These are phyloP conservation scores for Agrochola circellaris DNA, from an alignment of 2,888 invertebrate genomes.

Conservation along the genomic window DNA sequence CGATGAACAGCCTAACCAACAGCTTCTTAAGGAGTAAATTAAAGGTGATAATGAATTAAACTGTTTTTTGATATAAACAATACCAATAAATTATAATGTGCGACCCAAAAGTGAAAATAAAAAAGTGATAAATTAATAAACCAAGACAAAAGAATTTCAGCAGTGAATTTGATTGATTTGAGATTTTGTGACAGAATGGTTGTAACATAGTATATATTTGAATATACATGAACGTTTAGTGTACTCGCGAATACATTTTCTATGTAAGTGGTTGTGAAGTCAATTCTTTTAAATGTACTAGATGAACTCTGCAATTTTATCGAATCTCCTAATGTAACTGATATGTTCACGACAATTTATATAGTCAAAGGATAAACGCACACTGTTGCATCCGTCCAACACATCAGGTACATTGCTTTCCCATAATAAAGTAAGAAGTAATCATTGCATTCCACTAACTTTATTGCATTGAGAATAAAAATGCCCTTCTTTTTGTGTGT, in stretches of 20 bases:
- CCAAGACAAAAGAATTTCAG: constrained; percentile 6
- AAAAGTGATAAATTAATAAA: constrained; percentile 7
- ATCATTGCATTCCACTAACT: constrained; percentile 60
- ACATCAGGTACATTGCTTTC: constrained; percentile 21
- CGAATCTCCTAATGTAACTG: constrained; percentile 22
- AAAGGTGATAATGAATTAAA: not conserved
- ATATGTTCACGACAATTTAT: constrained; percentile 24
- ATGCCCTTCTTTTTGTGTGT: constrained; percentile 16
- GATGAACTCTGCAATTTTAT: constrained; percentile 6
- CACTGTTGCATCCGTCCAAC: constrained; percentile 19
- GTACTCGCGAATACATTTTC: constrained; percentile 16
- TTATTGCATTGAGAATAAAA: constrained; percentile 42
- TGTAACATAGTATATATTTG: constrained; percentile 25
- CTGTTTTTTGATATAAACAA: not conserved
- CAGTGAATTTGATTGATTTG: constrained; percentile 4
- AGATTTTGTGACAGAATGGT: constrained; percentile 22
- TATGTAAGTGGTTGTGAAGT: constrained; percentile 35
- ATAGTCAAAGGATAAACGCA: constrained; percentile 22
- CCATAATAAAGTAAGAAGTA: constrained; percentile 21
- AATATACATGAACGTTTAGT: constrained; percentile 24
- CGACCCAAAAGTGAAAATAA: constrained; percentile 14
- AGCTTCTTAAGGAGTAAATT: not conserved
- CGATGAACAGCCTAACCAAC: not conserved
- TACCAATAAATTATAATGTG: not conserved
- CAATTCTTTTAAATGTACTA: constrained; percentile 36